Percentiles rank a stretch among this genome's conserved stretches.
These are phyloP conservation scores for Itoplectis maculator DNA, from an alignment of 2,888 invertebrate genomes.

Conservation along the genomic window DNA sequence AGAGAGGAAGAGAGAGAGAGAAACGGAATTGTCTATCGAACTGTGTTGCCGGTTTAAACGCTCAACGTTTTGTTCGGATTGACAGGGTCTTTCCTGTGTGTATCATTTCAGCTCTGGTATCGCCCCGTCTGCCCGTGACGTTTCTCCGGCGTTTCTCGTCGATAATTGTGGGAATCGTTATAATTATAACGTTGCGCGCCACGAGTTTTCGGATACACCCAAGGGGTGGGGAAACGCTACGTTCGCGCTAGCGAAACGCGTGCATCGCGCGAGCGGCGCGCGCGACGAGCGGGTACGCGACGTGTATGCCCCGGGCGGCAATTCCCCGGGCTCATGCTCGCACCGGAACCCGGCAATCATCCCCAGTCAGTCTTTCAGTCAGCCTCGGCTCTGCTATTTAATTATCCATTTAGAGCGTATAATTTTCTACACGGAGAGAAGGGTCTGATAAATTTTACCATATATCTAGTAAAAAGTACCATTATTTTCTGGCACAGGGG, in stretches of 20 bases:
- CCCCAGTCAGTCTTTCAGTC: conserved; percentile 84
- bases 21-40: no score
- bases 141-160: conserved; percentile 30
- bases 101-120: background rate
- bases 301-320: conserved; percentile 79
- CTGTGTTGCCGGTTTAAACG: background rate
- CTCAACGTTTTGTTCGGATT: conserved; percentile 6
- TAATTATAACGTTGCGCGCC: conserved; percentile 83
- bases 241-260: conserved; percentile 55
- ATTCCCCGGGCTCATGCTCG: conserved; percentile 82
- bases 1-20: no score
- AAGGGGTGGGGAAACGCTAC: conserved; percentile 67
- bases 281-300: conserved; percentile 63
- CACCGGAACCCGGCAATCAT: conserved; percentile 84
- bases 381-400: conserved; percentile 84
- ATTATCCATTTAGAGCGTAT: conserved; percentile 85
- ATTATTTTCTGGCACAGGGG: no score
- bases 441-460: no score
- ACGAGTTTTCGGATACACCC: conserved; percentile 51
- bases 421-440: conserved; percentile 83
- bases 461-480: no score
- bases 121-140: background rate
- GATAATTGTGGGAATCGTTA: conserved; percentile 81
- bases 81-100: conserved; percentile 29
- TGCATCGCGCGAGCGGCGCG: conserved; percentile 52